Conservation (phyloP, 2,113 vertebrate species). For the Euleptes europaea region DNA sequence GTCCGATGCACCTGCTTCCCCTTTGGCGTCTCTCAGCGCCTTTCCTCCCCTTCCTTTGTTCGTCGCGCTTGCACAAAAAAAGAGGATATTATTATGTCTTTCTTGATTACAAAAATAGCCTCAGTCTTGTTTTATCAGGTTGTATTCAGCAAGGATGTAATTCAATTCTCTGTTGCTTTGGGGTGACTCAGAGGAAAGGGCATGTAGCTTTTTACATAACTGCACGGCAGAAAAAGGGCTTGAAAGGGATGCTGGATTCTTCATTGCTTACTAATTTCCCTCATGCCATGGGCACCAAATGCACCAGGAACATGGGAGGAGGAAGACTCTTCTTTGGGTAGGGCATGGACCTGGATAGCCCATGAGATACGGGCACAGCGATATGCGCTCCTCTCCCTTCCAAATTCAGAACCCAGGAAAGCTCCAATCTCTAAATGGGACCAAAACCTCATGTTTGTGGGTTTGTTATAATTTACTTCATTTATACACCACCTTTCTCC, state of each 20-base stretch:
- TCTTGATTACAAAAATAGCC: constrained; percentile 28
- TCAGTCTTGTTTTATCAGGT: constrained; percentile 8
- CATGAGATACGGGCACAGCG: not conserved
- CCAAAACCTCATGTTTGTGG: too few species aligned
- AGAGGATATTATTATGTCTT: constrained; percentile 1
- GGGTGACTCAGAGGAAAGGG: constrained; percentile 1
- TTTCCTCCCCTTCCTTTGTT: not conserved
- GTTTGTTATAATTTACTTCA: too few species aligned
- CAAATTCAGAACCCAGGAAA: not conserved
- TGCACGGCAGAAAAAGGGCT: not conserved
- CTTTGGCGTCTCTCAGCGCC: not conserved
- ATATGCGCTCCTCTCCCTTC: too few species aligned
- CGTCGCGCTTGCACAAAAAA: not conserved
- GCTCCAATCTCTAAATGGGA: not conserved
- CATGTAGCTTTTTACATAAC: constrained; percentile 21
- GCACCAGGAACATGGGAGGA: not conserved
- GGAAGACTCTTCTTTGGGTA: not conserved
- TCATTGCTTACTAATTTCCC: not conserved
- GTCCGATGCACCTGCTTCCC: not conserved
- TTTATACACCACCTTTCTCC: too few species aligned
- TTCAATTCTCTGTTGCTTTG: constrained; percentile 10
- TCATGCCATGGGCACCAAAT: not conserved
- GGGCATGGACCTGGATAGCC: not conserved
- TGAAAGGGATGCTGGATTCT: not conserved
- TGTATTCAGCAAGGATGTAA: constrained; percentile 9